phyloP scores from a whole-genome alignment of 2,113 vertebrate species.

The Crotalus horridus region DNA sequence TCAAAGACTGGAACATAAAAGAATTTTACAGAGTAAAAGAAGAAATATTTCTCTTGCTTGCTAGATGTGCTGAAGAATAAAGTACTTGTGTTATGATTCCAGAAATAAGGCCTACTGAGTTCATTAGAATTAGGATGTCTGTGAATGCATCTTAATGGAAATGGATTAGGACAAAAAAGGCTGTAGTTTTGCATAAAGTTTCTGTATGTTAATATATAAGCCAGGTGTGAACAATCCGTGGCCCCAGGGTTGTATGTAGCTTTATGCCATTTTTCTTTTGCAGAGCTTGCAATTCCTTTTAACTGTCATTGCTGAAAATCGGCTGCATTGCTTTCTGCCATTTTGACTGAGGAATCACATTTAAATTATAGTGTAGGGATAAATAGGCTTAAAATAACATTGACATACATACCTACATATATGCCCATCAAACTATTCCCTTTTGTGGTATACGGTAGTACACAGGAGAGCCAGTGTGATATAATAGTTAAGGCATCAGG shows the following conservation, averaged over 20 bases:
- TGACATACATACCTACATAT: neutral
- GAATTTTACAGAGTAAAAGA: neutral
- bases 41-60: neutral
- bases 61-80: conserved; percentile 24
- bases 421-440: neutral
- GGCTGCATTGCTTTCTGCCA: neutral
- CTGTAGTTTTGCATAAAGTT: neutral
- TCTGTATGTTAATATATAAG: neutral
- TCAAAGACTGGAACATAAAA: neutral
- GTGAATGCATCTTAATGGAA: neutral
- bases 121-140: neutral
- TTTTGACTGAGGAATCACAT: neutral
- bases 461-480: neutral
- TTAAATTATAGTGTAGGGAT: neutral
- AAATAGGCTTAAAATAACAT: neutral
- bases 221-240: neutral
- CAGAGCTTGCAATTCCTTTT: neutral
- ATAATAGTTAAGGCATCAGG: neutral
- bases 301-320: neutral
- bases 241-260: neutral
- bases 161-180: neutral
- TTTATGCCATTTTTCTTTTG: neutral
- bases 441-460: neutral
- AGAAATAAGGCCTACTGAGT: neutral
- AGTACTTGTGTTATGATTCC: neutral